Conservation (phyloP, 2,113 vertebrate genomes). For the Deroptyus accipitrinus region DNA sequence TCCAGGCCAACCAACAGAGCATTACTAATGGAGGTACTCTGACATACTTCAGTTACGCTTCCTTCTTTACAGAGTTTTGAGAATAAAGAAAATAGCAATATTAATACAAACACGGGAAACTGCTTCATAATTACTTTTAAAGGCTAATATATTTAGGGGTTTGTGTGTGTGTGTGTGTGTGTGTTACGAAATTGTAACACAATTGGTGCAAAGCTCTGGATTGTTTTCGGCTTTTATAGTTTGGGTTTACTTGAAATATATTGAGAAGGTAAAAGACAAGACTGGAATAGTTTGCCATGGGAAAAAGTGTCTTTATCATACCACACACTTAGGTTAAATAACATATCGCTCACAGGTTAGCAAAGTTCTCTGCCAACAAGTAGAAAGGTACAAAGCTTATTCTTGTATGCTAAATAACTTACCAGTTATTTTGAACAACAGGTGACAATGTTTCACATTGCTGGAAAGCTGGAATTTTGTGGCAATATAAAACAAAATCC, state of each 20-base stretch:
- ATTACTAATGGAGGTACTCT: background rate
- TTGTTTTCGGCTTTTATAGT: background rate
- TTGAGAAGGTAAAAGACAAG: background rate
- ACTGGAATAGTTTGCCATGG: background rate
- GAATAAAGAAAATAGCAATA: slow-evolving; percentile 4
- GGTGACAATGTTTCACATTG: background rate
- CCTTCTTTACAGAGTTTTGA: background rate
- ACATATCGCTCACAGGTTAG: background rate
- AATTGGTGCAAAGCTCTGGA: background rate
- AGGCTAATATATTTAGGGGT: background rate
- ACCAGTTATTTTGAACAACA: background rate
- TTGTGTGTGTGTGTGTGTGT: background rate
- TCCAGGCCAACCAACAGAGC: background rate
- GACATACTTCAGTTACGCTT: background rate
- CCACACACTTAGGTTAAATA: background rate
- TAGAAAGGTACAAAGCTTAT: background rate
- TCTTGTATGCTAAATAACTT: background rate
- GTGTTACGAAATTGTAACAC: background rate
- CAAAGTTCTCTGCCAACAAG: background rate
- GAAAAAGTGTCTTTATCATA: background rate
- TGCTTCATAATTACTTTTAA: background rate
- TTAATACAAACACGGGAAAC: background rate
- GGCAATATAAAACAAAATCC: background rate
- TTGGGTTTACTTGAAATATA: background rate
- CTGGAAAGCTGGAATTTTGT: background rate